Evolutionary conservation across 2,113 vertebrate species (phyloP), one percentile per base, ranked within the genome.

Genomic region (Himantopus leucocephalus): DNA sequence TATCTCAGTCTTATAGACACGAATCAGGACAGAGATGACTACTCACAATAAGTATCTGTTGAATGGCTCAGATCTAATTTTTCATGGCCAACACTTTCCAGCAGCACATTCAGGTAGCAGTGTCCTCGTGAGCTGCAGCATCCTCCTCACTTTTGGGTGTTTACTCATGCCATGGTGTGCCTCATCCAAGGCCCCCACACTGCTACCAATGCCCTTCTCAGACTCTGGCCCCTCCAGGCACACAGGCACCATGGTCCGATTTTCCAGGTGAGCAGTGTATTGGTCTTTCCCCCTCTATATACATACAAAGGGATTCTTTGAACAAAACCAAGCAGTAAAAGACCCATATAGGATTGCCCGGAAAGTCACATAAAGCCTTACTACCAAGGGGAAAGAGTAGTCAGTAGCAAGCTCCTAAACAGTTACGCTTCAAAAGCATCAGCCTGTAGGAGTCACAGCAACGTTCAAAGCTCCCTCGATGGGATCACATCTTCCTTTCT

Each of bases 321-420:
- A 75, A 67, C 14, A 78, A 91, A 91, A 48, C 5, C 47, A 72
- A 45, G 45, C 45, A 1, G 17, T 59, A 81, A 58, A 95, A 94
- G 43, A 86, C 23, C 21, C 22, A 13, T 41, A 24, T 0, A 29
- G 29, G 7, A 68, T 30, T 86, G 34, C 22, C 52, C 0, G 0
- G 47, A 78, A 85, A 52, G 9, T 50, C 32, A 37, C 5, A 4
- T 8, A 91, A 90, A 81, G 12, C 21, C n/a, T 76, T 76, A 52
- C 21, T 67, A 55, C 32, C 24, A 58, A 78, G 29, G 20, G 39
- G 7, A 62, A 84, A 64, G 39, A 72, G 27, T 4, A 60, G 16
- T 13, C 5, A 4, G 35, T 23, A 87, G 14, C 39, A 75, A 41
- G 37, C 5, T 63, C 47, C 12, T 50, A 56, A 35, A 71, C 0